These are phyloP conservation scores for Troides helena DNA, from an alignment of 2,888 invertebrate species.

Conservation along the genomic window DNA sequence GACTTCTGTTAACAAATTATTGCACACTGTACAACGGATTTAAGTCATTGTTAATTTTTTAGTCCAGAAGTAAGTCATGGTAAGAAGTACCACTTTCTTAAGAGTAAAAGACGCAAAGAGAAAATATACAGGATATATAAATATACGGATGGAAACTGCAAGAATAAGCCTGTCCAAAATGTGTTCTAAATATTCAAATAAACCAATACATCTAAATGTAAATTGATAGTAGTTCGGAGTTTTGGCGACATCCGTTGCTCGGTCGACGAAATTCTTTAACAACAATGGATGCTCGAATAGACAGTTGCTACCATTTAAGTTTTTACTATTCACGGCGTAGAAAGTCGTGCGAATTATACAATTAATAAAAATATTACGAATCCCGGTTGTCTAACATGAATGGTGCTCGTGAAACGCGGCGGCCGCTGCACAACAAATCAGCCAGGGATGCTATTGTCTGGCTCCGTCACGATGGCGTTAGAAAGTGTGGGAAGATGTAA, in stretches of 20 bases:
- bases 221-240: neutral
- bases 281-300: slow-evolving; percentile 5
- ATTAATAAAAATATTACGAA: slow-evolving; percentile 14
- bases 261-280: neutral
- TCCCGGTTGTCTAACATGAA: slow-evolving; percentile 22
- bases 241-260: neutral
- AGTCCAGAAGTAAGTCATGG: no score
- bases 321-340: neutral
- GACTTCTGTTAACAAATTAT: no score
- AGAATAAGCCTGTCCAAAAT: no score
- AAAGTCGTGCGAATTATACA: slow-evolving; percentile 20
- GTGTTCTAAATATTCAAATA: no score
- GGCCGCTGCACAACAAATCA: slow-evolving; percentile 22
- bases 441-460: slow-evolving; percentile 62
- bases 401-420: slow-evolving; percentile 19
- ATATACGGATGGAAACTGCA: no score
- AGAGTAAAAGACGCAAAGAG: no score
- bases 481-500: slow-evolving; percentile 76
- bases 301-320: neutral
- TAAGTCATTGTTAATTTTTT: no score
- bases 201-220: no score
- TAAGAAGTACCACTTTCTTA: no score
- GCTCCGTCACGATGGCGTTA: slow-evolving; percentile 64
- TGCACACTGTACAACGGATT: no score
- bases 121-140: no score